These are phyloP conservation scores for Drosophila mettleri DNA, from an alignment of 2,888 invertebrate species.

Conservation along the genomic window DNA sequence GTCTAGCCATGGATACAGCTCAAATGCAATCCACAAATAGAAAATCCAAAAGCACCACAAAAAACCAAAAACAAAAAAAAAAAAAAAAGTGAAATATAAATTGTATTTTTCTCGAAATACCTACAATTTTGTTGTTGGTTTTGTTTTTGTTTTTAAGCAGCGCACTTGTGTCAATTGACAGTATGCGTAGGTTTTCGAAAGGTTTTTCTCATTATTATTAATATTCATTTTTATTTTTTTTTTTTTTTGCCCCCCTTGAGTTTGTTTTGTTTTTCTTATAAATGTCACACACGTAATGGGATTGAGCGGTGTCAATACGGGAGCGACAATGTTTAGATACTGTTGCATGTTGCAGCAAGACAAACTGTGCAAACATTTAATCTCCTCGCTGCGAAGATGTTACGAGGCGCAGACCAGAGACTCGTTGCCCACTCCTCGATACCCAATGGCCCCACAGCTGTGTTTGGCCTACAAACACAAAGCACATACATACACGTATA, in stretches of 20 bases:
- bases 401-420: slow-evolving; percentile 36
- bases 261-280: slow-evolving; percentile 43
- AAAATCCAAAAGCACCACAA: slow-evolving; percentile 65
- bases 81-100: slow-evolving; percentile 29
- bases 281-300: slow-evolving; percentile 74
- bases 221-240: slow-evolving; percentile 10
- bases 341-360: slow-evolving; percentile 66
- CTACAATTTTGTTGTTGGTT: slow-evolving; percentile 1
- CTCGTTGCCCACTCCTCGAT: slow-evolving; percentile 33
- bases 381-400: slow-evolving; percentile 76
- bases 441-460: slow-evolving; percentile 32
- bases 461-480: slow-evolving; percentile 34
- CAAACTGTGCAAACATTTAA: slow-evolving; percentile 81
- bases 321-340: slow-evolving; percentile 68
- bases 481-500: neutral
- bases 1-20: slow-evolving; percentile 56
- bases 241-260: no score
- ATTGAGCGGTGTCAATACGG: slow-evolving; percentile 63
- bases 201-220: slow-evolving; percentile 50
- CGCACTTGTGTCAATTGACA: slow-evolving; percentile 77
- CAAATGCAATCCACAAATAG: slow-evolving; percentile 76
- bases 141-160: slow-evolving; percentile 32
- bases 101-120: slow-evolving; percentile 28
- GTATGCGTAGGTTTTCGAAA: slow-evolving; percentile 72
- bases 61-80: slow-evolving; percentile 21